A percentile compares a stretch with the other conserved stretches of the same genome.
These are phyloP conservation scores for Ia io DNA, from an alignment of 2,113 vertebrate species.

Conservation along the genomic window DNA sequence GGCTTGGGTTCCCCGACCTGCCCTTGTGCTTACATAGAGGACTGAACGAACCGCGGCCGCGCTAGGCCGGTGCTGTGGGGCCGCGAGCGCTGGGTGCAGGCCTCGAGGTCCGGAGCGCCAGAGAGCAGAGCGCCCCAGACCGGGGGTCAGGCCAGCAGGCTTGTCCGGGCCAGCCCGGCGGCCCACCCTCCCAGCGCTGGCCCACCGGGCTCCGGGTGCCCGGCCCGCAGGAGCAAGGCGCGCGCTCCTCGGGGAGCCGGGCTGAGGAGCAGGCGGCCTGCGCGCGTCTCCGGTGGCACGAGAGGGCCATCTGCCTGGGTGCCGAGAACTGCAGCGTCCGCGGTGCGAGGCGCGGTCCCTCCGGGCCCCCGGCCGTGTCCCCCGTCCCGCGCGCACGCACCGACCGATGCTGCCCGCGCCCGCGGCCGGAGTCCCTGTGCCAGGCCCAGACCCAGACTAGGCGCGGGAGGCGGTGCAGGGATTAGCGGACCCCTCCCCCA, in stretches of 20 bases:
- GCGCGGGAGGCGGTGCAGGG: slow-evolving; percentile 65
- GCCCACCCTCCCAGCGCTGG: not conserved
- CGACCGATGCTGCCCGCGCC: slow-evolving; percentile 22
- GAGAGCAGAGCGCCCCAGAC: not conserved
- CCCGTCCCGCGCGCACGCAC: slow-evolving; percentile 48
- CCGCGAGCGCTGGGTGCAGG: not conserved
- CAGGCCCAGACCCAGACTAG: slow-evolving; percentile 55
- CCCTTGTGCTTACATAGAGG: not conserved
- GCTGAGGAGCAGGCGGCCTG: slow-evolving; percentile 13
- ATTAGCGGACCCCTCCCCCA: slow-evolving; percentile 65
- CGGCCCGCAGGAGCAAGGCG: slow-evolving; percentile 29
- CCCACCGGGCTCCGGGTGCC: not conserved
- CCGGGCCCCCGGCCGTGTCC: not conserved
- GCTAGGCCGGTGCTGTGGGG: not conserved
- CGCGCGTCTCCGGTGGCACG: slow-evolving; percentile 28
- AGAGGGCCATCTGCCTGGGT: slow-evolving; percentile 74
- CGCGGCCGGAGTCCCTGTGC: slow-evolving; percentile 35
- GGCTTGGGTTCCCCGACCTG: not conserved
- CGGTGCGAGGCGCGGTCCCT: slow-evolving; percentile 54
- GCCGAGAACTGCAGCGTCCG: slow-evolving; percentile 66
- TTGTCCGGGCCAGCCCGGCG: not conserved
- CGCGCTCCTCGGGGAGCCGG: slow-evolving; percentile 9
- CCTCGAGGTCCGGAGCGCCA: not conserved
- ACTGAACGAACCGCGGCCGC: not conserved
- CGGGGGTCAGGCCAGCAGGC: not conserved